Conservation (phyloP, 2,113 vertebrate species). For the Chroicocephalus ridibundus region DNA sequence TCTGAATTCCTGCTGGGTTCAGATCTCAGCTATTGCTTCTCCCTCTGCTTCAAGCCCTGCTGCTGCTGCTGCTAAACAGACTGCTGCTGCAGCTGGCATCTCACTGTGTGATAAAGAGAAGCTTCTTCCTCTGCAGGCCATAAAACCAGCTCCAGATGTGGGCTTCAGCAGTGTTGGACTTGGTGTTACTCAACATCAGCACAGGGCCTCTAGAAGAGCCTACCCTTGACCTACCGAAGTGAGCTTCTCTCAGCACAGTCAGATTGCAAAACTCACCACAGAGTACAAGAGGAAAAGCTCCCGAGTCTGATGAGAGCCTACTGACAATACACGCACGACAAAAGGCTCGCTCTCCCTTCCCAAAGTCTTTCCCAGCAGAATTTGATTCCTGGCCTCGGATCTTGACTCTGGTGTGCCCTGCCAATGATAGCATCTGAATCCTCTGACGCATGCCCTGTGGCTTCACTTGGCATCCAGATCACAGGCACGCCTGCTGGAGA, state of each 20-base stretch:
- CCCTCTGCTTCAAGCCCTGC: neutral
- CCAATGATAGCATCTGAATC: neutral
- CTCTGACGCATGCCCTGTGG: neutral
- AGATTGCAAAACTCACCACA: neutral
- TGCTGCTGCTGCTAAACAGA: neutral
- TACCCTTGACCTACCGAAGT: neutral
- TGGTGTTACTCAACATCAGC: neutral
- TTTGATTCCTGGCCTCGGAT: neutral
- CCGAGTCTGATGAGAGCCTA: neutral
- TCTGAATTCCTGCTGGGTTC: neutral
- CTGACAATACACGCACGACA: neutral
- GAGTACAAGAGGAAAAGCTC: neutral
- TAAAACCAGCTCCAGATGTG: neutral
- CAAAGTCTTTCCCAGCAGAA: neutral
- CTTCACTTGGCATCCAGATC: neutral
- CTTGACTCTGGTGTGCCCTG: neutral
- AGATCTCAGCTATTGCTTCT: neutral
- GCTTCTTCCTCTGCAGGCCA: neutral
- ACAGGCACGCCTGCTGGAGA: neutral
- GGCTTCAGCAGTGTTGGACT: neutral
- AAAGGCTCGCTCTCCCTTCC: neutral
- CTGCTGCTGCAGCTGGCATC: neutral
- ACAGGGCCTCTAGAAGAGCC: neutral
- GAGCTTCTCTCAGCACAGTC: neutral
- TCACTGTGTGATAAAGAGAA: neutral